Evolutionary conservation across 2,113 vertebrate species (phyloP).

Genomic region (Atlantisia rogersi): DNA sequence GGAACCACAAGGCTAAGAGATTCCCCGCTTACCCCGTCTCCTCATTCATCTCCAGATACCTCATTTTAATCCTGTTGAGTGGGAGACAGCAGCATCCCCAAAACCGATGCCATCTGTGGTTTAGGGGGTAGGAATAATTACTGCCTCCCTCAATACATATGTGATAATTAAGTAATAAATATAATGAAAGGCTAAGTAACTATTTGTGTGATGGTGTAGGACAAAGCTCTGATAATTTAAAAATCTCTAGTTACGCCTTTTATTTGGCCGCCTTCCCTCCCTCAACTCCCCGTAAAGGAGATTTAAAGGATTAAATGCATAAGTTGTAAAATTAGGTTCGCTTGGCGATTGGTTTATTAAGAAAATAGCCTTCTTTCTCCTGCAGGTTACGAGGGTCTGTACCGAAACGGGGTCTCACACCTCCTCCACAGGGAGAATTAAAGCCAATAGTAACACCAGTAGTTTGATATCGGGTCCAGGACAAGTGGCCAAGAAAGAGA

Average conservation of each 20-base stretch:
- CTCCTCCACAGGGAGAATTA: not conserved
- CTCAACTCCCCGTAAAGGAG: not conserved
- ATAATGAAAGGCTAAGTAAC: not conserved
- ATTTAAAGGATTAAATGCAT: not conserved
- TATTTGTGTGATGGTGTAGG: no score
- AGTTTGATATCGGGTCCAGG: not conserved
- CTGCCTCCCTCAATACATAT: not conserved
- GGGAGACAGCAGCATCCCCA: not conserved
- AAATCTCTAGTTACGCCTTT: not conserved
- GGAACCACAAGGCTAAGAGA: not conserved
- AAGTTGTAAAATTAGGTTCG: no score
- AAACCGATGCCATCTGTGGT: not conserved
- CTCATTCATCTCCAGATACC: not conserved
- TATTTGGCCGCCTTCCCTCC: not conserved
- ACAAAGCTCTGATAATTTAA: not conserved
- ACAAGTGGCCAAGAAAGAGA: not conserved
- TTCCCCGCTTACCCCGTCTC: accelerated
- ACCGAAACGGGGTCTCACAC: not conserved
- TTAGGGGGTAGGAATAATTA: not conserved
- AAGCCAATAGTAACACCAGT: not conserved
- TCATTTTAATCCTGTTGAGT: not conserved
- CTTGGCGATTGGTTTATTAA: accelerated
- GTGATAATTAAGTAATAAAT: not conserved
- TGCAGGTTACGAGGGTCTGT: not conserved
- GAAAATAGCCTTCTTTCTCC: not conserved